Base-by-base conservation (phyloP, 1,140 invertebrate species). In the Drepana arcuata region DNA sequence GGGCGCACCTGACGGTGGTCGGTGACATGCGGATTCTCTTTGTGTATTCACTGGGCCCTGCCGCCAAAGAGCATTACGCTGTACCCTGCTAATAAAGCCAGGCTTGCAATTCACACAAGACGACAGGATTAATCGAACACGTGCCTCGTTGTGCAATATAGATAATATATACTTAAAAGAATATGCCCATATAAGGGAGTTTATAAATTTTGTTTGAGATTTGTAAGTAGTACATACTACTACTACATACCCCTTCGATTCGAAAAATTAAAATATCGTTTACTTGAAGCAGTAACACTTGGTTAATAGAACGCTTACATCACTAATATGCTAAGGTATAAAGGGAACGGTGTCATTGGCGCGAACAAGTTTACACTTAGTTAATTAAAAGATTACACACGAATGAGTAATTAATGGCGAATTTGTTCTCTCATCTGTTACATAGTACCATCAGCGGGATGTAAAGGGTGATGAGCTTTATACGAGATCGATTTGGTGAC, bases 351-450 rank as follows among this genome's bases (percentile, higher is more conserved):
- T 60, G 47, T 54, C 63, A 63, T 47, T 47, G 45, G 44, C 40
- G 52, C 44, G 52, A 67, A 57, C 58, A 60, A 61, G 58, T 72
- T 71, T 62, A 66, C 65, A 77, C 55, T 62, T 60, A 68, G 60
- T 65, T 70, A 70, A 75, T 72, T 75, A 78, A 78, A 73, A 73
- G 73, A 73, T 74, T 71, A 78, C 64, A 68, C 64, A 64, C 64
- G 68, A 67, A 71, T 63, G 59, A 55, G 48, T 71, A 69, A 73
- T 78, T 74, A 74, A 68, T 62, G 48, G 40, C 45, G 55, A 61
- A 78, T 78, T 67, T 72, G 61, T 63, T 65, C 66, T 50, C 60
- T 66, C 65, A 58, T 66, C 61, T 68, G 53, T 60, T 59, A 67
- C 39, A 39, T 41, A 59, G 42, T 53, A 39, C 42, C 41, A 43